Percentiles rank a stretch among this genome's conserved stretches.
Evolutionary conservation across 2,113 vertebrate genomes (phyloP).

Genomic region (Otis tarda): DNA sequence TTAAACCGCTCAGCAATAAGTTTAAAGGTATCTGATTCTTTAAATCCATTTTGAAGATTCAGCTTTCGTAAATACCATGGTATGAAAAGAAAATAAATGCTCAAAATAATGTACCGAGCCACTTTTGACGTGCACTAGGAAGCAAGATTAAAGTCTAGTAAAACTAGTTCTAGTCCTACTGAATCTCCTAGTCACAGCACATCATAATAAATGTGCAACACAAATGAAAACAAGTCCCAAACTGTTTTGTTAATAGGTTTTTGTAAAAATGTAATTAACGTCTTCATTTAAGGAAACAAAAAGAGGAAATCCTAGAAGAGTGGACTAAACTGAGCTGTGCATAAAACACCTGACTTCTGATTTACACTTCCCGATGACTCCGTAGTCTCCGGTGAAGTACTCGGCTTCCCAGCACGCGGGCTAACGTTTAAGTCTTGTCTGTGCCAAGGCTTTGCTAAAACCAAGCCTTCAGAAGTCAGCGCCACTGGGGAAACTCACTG

Average conservation of each 20-base stretch:
- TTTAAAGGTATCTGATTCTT: not conserved
- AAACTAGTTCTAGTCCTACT: not conserved
- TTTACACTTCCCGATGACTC: not conserved
- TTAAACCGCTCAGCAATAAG: not conserved
- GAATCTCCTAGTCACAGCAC: not conserved
- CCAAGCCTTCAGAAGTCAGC: not conserved
- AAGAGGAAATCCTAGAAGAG: not conserved
- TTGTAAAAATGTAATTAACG: not conserved
- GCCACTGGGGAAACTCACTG: not conserved
- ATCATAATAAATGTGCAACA: not conserved
- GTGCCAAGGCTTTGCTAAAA: not conserved
- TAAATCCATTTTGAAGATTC: not conserved
- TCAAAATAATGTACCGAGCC: not conserved
- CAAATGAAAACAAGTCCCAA: not conserved
- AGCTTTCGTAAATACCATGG: not conserved
- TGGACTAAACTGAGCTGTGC: not conserved
- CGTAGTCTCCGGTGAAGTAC: not conserved
- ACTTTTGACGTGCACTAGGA: not conserved
- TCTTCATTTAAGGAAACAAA: not conserved
- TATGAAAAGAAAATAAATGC: constrained; percentile 11
- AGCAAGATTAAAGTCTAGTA: not conserved
- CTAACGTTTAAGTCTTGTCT: not conserved
- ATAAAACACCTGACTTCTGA: not conserved
- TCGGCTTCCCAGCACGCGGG: not conserved
- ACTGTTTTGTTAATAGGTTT: not conserved